phyloP scores from a whole-genome alignment of 2,113 vertebrate genomes.

The Centropus bengalensis region DNA sequence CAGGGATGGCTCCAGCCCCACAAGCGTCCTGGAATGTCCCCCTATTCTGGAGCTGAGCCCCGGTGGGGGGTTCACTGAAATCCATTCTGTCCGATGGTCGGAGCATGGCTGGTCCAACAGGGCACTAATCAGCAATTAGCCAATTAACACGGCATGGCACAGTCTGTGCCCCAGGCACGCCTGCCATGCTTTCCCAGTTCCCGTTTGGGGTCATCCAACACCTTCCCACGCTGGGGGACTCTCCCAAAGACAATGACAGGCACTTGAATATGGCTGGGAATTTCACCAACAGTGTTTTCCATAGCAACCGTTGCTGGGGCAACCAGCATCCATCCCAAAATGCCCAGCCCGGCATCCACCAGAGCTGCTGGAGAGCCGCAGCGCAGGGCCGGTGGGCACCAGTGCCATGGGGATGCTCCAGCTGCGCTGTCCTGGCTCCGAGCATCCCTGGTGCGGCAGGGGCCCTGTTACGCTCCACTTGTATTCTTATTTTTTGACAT shows the following conservation, averaged over 20 bases:
- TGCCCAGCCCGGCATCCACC: background rate
- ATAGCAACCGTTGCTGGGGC: conserved; percentile 43
- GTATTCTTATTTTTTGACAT: background rate
- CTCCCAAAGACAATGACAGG: background rate
- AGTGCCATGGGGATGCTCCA: background rate
- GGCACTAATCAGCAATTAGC: background rate
- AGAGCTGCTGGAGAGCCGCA: background rate
- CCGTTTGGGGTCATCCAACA: background rate
- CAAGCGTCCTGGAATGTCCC: background rate
- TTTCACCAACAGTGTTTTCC: conserved; percentile 1
- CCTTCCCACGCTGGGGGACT: background rate
- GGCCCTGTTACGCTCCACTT: background rate
- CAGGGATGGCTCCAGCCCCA: background rate
- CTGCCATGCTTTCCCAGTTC: accelerated
- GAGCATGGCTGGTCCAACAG: accelerated
- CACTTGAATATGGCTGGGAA: background rate
- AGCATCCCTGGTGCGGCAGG: background rate
- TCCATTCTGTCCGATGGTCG: accelerated
- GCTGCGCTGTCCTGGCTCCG: background rate
- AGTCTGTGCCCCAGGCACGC: background rate
- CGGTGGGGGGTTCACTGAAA: background rate
- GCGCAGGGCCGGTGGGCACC: background rate
- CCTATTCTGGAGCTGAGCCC: background rate
- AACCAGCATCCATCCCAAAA: conserved; percentile 9
- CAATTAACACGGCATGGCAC: background rate